Percentiles rank a stretch among this genome's conserved stretches.
Conservation (phyloP, 2,888 invertebrate species). For the Elysia crispata region DNA sequence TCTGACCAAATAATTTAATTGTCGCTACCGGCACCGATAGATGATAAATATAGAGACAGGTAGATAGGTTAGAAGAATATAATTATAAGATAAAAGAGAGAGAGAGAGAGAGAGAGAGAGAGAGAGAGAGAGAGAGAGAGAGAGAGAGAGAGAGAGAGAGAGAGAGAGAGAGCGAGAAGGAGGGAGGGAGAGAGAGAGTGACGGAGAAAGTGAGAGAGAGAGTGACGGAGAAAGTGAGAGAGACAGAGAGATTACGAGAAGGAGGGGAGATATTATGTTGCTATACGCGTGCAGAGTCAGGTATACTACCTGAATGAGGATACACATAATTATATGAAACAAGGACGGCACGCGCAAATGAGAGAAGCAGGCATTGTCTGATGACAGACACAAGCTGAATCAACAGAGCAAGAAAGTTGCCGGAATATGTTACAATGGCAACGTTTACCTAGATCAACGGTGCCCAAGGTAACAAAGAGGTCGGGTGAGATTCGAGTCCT, state of each 20-base stretch:
- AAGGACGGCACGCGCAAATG: neutral
- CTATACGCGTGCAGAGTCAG: neutral
- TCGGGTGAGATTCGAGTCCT: neutral
- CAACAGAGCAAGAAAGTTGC: neutral
- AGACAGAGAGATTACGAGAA: no score
- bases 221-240: constrained; percentile 22
- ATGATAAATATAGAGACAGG: no score
- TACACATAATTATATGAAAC: neutral
- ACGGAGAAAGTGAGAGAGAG: constrained; percentile 22
- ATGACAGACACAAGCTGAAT: neutral
- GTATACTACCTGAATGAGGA: neutral
- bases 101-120: constrained; percentile 36
- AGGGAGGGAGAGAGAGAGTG: constrained; percentile 6
- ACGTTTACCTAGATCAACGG: neutral
- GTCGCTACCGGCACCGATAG: no score
- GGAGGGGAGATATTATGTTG: no score
- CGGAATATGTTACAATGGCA: neutral
- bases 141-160: constrained; percentile 23
- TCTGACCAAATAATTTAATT: no score
- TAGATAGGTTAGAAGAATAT: neutral
- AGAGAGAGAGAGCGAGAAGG: constrained; percentile 15
- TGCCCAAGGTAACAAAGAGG: neutral
- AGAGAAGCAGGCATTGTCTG: neutral
- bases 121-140: constrained; percentile 32
- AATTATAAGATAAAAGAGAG: constrained; percentile 6